Percentiles rank a stretch among this genome's conserved stretches.
phyloP scores from a whole-genome alignment of 2,888 invertebrate species.

The Furcula furcula region DNA sequence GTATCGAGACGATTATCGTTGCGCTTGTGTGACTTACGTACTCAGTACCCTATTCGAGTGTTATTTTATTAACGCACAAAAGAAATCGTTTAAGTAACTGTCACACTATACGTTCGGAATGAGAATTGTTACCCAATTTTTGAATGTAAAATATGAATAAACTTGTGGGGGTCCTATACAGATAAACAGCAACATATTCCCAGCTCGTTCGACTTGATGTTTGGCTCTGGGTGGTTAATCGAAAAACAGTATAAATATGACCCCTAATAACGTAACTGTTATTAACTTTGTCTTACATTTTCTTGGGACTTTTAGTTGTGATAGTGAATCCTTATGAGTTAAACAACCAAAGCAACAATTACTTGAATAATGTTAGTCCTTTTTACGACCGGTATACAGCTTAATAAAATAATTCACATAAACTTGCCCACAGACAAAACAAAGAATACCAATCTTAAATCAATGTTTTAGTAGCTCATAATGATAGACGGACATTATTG shows the following conservation, averaged over 20 bases:
- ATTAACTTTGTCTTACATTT: too few relatives aligned
- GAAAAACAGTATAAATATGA: too few relatives aligned
- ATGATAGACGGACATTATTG: slow-evolving; percentile 28
- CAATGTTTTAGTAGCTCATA: slow-evolving; percentile 23
- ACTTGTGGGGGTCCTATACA: not conserved
- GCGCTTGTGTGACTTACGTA: slow-evolving; percentile 21
- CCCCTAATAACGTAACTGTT: too few relatives aligned
- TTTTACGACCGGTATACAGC: not conserved
- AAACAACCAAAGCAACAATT: too few relatives aligned
- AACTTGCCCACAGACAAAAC: slow-evolving; percentile 13
- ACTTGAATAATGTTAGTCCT: not conserved
- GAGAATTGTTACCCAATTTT: slow-evolving; percentile 20
- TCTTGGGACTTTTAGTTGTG: too few relatives aligned
- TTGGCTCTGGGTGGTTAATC: too few relatives aligned
- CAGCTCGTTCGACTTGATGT: too few relatives aligned
- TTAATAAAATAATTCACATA: slow-evolving; percentile 9
- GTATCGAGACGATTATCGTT: slow-evolving; percentile 28
- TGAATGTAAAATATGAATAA: slow-evolving; percentile 17
- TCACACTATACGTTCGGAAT: slow-evolving; percentile 19
- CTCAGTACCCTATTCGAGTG: slow-evolving; percentile 14
- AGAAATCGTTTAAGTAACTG: slow-evolving; percentile 20
- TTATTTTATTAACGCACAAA: slow-evolving; percentile 24
- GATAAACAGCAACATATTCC: not conserved
- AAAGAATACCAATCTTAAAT: slow-evolving; percentile 17
- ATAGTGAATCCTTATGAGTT: too few relatives aligned